These are phyloP conservation scores for Chymomyza costata DNA, from an alignment of 1,140 invertebrate species.

Conservation along the genomic window DNA sequence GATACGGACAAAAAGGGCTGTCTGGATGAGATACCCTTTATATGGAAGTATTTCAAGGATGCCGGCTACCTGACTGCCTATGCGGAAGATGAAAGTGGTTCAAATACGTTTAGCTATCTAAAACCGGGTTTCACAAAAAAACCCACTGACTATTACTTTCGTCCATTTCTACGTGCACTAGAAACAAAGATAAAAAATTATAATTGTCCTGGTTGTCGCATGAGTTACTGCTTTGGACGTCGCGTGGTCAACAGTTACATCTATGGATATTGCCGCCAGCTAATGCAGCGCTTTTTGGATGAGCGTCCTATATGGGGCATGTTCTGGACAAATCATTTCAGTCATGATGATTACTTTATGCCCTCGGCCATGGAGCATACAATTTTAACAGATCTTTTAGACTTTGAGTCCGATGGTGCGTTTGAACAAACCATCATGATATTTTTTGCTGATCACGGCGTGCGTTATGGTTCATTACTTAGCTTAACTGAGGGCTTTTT, in stretches of 20 bases:
- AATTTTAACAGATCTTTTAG: constrained; percentile 78
- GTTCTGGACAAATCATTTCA: constrained; percentile 86
- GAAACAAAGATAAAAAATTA: constrained; percentile 37
- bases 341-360: constrained; percentile 85
- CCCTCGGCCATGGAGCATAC: constrained; percentile 81
- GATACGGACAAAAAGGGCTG: constrained; percentile 75
- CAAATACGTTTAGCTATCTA: constrained; percentile 87
- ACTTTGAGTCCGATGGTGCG: constrained; percentile 77
- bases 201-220: constrained; percentile 17
- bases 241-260: constrained; percentile 77
- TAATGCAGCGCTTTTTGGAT: constrained; percentile 70
- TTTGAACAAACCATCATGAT: constrained; percentile 84
- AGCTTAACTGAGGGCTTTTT: constrained; percentile 80
- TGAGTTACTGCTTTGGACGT: constrained; percentile 77
- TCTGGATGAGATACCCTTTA: constrained; percentile 82
- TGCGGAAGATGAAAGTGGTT: constrained; percentile 84
- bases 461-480: constrained; percentile 86
- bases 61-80: constrained; percentile 85
- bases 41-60: constrained; percentile 86
- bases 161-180: constrained; percentile 83
- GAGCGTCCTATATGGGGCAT: constrained; percentile 81
- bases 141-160: constrained; percentile 88
- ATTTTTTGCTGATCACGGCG: constrained; percentile 94
- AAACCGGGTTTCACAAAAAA: constrained; percentile 85
- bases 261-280: constrained; percentile 77